phyloP scores from a whole-genome alignment of 2,113 vertebrate genomes.

The Poecile atricapillus region DNA sequence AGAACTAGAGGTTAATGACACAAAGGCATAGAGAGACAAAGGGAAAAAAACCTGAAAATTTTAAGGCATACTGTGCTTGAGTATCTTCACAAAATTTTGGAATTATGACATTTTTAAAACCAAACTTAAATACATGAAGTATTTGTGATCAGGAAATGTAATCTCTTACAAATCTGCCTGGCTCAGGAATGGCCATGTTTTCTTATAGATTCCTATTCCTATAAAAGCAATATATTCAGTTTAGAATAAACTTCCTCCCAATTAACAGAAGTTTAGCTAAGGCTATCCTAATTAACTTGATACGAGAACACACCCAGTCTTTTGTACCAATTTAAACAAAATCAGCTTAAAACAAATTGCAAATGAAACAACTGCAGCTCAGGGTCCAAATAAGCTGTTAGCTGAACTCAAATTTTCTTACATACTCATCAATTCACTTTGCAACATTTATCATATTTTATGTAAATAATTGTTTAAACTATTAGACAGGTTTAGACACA shows the following conservation, averaged over 20 bases:
- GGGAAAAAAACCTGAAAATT: not conserved
- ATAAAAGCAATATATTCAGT: not conserved
- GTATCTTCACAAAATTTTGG: not conserved
- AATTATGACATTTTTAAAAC: not conserved
- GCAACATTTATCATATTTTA: not conserved
- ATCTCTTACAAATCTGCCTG: not conserved
- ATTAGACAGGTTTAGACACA: not conserved
- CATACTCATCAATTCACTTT: accelerated
- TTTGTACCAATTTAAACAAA: not conserved
- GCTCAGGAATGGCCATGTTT: not conserved
- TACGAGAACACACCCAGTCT: not conserved
- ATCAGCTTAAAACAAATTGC: not conserved
- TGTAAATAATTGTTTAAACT: not conserved
- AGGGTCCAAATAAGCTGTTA: not conserved
- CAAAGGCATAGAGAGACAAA: not conserved
- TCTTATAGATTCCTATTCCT: not conserved
- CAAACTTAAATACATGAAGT: not conserved
- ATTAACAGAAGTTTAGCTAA: not conserved
- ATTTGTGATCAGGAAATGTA: not conserved
- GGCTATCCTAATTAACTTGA: not conserved
- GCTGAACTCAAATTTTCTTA: not conserved
- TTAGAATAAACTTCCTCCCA: not conserved
- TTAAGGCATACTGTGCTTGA: not conserved
- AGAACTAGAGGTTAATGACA: not conserved
- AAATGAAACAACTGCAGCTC: not conserved